Base-by-base conservation (phyloP, 2,888 invertebrate species). In the Dolichopus griseipennis region DNA sequence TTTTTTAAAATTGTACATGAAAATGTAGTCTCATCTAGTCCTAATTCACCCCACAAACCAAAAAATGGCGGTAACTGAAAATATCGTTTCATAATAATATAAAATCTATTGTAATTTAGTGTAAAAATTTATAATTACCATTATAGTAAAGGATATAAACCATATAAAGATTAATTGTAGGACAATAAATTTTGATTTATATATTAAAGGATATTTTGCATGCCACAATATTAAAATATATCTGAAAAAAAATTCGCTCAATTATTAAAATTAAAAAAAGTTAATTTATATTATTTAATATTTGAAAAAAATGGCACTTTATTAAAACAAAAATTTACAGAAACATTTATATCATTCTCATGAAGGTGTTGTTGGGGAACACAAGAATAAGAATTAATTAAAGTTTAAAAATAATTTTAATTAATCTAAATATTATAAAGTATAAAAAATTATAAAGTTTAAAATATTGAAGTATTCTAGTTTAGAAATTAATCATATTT, bases 1-100 rank as follows among this genome's bases (percentile, higher is more conserved):
- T 91, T 90, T 71, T 86, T 85, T 66, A 94, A 83, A 73, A 95
- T 93, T 27, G 95, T 95, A 80, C 95, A 95, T 0, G 94, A 94
- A 79, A 94, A 95, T 2, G 93, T 92, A 22, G 86, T 84, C 37
- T 85, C 83, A 73, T 93, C 90, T 61, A 93, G 82, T 0, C 94
- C 95, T 71, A 95, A 84, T 73, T 86, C 87, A 20, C 95, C 95
- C 94, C 94, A 95, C 21, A 91, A 82, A 67, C 90, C 93, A 12
- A 92, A 80, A 27, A 93, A 83, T 0, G 94, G 91, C 6, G 92
- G 93, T 33, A 92, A 80, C 85, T 93, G 82, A 34, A 84, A 81
- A 69, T 6, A 66, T 69, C 68, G 33, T 27, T n/a, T n/a, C n/a
- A n/a, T n/a, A n/a, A 64, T 64, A 22, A 7, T 62, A 21, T 33